These are phyloP conservation scores for Condylostylus longicornis DNA, from an alignment of 1,140 invertebrate species.

Conservation along the genomic window DNA sequence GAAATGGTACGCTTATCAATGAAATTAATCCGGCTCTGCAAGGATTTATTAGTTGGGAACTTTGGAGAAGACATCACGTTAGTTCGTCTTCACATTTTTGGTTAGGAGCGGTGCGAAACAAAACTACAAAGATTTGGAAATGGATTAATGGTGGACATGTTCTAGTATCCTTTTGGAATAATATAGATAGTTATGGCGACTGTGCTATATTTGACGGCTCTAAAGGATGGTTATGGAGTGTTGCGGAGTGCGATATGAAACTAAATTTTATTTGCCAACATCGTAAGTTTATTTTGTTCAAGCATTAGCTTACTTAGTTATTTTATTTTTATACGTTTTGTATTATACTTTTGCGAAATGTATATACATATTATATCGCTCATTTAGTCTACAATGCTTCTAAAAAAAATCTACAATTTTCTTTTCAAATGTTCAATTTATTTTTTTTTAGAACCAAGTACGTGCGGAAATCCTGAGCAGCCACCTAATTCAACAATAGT, in stretches of 20 bases:
- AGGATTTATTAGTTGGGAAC: conserved; percentile 86
- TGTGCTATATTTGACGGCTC: conserved; percentile 84
- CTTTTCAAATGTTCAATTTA: neutral
- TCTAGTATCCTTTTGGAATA: conserved; percentile 83
- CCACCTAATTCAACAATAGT: conserved; percentile 84
- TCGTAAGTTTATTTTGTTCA: conserved; percentile 45
- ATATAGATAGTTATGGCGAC: conserved; percentile 65
- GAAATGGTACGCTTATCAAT: conserved; percentile 73
- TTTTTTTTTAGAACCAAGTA: conserved; percentile 60
- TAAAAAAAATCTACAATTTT: no score
- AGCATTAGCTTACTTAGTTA: no score
- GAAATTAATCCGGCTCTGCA: conserved; percentile 88
- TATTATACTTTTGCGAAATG: neutral
- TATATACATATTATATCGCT: no score
- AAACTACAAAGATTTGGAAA: conserved; percentile 69
- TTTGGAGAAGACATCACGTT: conserved; percentile 78
- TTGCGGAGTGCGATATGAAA: conserved; percentile 71
- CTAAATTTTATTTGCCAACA: conserved; percentile 91
- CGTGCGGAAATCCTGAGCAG: conserved; percentile 79
- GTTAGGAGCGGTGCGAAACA: conserved; percentile 80
- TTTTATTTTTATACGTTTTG: neutral
- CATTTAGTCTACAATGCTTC: no score
- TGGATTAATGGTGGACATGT: conserved; percentile 81
- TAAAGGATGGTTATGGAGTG: conserved; percentile 89
- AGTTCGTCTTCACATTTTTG: conserved; percentile 87